Percentiles rank a stretch among this genome's conserved stretches.
These are phyloP conservation scores for Nemapogon koenigi DNA, from an alignment of 2,888 invertebrate genomes.

Conservation along the genomic window DNA sequence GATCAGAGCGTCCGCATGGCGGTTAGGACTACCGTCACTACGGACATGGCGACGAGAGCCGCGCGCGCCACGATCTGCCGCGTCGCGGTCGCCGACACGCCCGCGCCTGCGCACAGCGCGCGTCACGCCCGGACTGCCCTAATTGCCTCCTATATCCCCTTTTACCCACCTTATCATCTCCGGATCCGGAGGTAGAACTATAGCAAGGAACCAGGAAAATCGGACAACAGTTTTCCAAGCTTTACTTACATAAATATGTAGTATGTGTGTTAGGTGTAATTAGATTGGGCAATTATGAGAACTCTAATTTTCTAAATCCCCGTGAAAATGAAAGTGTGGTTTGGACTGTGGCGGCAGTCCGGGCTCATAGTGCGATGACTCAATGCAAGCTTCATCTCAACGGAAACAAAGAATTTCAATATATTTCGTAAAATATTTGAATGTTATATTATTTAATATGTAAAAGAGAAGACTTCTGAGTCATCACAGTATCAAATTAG, in stretches of 20 bases:
- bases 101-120: slow-evolving; percentile 46
- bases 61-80: slow-evolving; percentile 37
- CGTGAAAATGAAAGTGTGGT: slow-evolving; percentile 1
- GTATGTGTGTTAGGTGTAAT: no score
- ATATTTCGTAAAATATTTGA: not conserved
- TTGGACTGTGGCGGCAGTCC: slow-evolving; percentile 28
- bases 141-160: no score
- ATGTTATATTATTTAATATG: not conserved
- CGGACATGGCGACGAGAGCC: slow-evolving; percentile 44
- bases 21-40: slow-evolving; percentile 47
- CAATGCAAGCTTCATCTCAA: slow-evolving; percentile 63
- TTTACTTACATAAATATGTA: no score
- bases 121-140: slow-evolving; percentile 10
- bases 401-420: slow-evolving; percentile 27
- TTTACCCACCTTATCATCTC: no score
- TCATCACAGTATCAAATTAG: slow-evolving; percentile 50
- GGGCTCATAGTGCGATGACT: slow-evolving; percentile 62
- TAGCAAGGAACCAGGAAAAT: no score
- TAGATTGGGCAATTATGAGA: no score
- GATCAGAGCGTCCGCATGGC: slow-evolving; percentile 16
- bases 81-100: slow-evolving; percentile 43
- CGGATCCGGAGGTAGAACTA: no score
- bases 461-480: slow-evolving; percentile 26
- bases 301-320: not conserved
- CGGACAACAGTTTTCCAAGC: no score